Evolutionary conservation across 2,888 invertebrate genomes (phyloP).

Genomic region (Pseudoips prasinana): DNA sequence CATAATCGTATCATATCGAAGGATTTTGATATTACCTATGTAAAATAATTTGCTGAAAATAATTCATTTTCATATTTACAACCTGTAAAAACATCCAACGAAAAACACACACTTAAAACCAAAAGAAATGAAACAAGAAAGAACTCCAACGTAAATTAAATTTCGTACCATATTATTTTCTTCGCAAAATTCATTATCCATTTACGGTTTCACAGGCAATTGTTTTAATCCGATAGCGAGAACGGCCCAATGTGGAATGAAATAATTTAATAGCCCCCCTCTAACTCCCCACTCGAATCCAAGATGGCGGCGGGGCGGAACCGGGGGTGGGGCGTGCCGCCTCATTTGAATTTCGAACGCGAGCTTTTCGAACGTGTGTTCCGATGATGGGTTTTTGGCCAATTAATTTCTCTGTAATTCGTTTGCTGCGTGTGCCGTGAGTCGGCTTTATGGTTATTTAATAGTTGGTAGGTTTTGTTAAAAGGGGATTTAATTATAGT

Average conservation of each 20-base stretch:
- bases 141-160: conserved; percentile 54
- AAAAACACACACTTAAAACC: conserved; percentile 10
- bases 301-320: conserved; percentile 79
- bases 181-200: conserved; percentile 78
- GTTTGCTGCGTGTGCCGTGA: conserved; percentile 51
- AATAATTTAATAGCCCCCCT: conserved; percentile 79
- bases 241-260: conserved; percentile 78
- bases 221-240: conserved; percentile 79
- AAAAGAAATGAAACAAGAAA: conserved; percentile 26
- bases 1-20: too few relatives aligned
- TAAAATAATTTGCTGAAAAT: too few relatives aligned
- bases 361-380: conserved; percentile 77
- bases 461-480: conserved; percentile 45
- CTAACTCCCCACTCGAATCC: conserved; percentile 56
- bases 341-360: conserved; percentile 81
- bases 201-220: conserved; percentile 79
- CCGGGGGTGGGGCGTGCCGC: conserved; percentile 74
- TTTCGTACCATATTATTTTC: conserved; percentile 71
- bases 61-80: too few relatives aligned
- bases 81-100: conserved; percentile 11
- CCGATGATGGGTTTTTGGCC: conserved; percentile 76
- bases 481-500: conserved; percentile 5
- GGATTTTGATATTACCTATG: too few relatives aligned
- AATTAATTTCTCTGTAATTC: conserved; percentile 78
- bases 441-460: conserved; percentile 64